phyloP scores from a whole-genome alignment of 2,113 vertebrate species.

The Opisthocomus hoazin region DNA sequence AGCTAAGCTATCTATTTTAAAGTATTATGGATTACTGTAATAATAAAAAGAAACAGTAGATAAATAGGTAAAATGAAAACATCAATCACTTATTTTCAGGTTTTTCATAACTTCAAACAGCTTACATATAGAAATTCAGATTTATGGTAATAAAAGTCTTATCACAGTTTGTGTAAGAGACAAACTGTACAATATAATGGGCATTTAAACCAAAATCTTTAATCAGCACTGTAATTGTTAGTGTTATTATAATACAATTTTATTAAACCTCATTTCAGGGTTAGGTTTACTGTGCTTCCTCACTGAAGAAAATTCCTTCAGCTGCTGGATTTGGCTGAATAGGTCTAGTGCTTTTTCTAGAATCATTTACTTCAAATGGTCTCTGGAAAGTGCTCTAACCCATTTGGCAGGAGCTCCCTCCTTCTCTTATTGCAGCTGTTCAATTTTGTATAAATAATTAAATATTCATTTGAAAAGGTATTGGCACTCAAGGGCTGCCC shows the following conservation, averaged over 20 bases:
- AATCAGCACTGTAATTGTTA: background rate
- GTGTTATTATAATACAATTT: background rate
- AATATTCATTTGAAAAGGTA: background rate
- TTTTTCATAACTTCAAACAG: background rate
- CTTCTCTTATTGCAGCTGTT: background rate
- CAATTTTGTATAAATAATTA: slow-evolving; percentile 19
- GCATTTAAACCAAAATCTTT: background rate
- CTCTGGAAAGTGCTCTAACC: background rate
- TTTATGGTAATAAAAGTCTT: background rate
- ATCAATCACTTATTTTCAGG: background rate
- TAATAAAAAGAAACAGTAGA: background rate
- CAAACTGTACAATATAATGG: background rate
- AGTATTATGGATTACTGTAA: background rate
- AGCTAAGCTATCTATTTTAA: background rate
- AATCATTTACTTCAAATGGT: background rate
- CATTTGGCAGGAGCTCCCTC: background rate
- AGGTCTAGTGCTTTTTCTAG: background rate
- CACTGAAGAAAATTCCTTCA: background rate
- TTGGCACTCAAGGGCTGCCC: background rate
- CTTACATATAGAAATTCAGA: background rate
- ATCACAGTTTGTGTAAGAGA: background rate
- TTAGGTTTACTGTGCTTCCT: background rate
- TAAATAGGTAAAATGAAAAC: background rate
- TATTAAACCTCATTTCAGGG: background rate
- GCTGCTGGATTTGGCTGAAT: background rate